Conservation (phyloP, 2,888 invertebrate species). For the Tipula confusa region DNA sequence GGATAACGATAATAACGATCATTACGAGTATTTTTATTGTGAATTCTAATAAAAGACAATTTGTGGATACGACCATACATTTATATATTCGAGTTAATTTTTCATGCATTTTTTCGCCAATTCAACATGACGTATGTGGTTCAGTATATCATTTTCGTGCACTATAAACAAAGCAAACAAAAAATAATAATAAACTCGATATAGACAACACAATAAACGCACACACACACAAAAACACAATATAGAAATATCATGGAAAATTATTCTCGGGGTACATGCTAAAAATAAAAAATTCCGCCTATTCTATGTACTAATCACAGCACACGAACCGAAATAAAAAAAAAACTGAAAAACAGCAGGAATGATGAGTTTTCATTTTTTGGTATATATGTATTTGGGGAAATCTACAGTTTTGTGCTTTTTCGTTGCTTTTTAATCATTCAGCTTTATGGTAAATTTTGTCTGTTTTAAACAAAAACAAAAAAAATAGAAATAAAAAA, state of each 20-base stretch:
- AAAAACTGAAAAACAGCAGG: too few relatives aligned
- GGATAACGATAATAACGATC: too few relatives aligned
- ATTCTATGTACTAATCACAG: constrained; percentile 1
- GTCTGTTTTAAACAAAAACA: background rate
- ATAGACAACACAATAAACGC: background rate
- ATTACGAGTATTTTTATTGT: too few relatives aligned
- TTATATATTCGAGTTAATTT: background rate
- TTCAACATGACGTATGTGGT: background rate
- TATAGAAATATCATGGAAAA: background rate
- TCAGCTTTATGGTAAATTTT: constrained; percentile 1
- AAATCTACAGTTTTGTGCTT: background rate
- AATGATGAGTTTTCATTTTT: background rate
- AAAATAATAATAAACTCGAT: too few relatives aligned
- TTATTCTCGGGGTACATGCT: background rate
- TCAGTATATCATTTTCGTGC: background rate
- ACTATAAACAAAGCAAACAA: background rate
- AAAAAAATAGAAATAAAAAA: constrained; percentile 5
- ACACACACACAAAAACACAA: background rate
- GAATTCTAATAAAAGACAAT: background rate
- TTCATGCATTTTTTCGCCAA: background rate
- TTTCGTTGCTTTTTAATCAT: background rate
- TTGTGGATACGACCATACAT: background rate
- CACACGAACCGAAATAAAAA: background rate
- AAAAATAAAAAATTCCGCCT: background rate
- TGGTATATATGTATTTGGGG: background rate